A percentile compares a stretch with the other conserved stretches of the same genome.
These are phyloP conservation scores for Amblyornis subalaris DNA, from an alignment of 2,113 vertebrate genomes.

Conservation along the genomic window DNA sequence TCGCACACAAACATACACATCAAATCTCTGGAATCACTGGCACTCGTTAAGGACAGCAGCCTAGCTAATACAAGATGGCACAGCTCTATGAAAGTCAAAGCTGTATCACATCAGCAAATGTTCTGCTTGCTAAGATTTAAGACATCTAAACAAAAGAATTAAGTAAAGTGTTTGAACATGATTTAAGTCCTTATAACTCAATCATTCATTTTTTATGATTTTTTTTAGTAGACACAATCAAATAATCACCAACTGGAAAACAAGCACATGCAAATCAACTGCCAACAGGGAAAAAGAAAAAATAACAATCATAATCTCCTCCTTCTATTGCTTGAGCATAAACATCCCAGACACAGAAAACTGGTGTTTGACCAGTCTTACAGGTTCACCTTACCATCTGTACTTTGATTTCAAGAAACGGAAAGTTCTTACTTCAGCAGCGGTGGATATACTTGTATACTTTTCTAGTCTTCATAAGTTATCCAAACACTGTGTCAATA, in stretches of 20 bases:
- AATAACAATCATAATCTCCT: neutral
- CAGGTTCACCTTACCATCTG: neutral
- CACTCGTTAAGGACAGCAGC: neutral
- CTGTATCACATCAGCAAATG: neutral
- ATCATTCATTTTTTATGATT: neutral
- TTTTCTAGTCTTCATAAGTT: neutral
- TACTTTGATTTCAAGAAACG: neutral
- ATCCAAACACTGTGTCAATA: neutral
- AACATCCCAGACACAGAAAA: neutral
- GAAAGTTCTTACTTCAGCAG: neutral
- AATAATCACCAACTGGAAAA: neutral
- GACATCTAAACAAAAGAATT: neutral
- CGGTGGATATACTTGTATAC: accelerated
- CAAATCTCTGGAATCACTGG: neutral
- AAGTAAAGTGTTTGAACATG: neutral
- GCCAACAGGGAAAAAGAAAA: neutral
- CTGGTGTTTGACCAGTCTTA: neutral
- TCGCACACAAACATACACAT: neutral
- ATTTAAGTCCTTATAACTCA: neutral
- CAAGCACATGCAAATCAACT: neutral
- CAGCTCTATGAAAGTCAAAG: neutral
- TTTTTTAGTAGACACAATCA: neutral
- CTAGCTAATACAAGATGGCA: neutral
- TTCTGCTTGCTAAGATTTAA: neutral
- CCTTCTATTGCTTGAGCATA: neutral